Percentiles rank a stretch among this genome's conserved stretches.
These are phyloP conservation scores for Oreochromis spilurus DNA, from an alignment of 2,113 vertebrate species.

Conservation along the genomic window DNA sequence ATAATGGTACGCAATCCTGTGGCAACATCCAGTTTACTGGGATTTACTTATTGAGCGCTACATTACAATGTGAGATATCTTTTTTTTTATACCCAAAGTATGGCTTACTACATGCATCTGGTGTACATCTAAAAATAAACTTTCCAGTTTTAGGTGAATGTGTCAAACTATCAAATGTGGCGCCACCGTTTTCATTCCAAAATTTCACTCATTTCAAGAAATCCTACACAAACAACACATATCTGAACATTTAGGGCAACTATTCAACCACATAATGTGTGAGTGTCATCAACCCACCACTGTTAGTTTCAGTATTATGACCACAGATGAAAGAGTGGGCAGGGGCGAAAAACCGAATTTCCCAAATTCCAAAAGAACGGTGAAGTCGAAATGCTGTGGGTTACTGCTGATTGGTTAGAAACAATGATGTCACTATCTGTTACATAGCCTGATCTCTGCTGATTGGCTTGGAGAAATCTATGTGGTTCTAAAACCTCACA, in stretches of 20 bases:
- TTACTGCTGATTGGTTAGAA: neutral
- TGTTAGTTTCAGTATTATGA: neutral
- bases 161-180: neutral
- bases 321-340: neutral
- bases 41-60: neutral
- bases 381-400: neutral
- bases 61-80: neutral
- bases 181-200: neutral
- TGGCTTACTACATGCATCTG: neutral
- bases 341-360: neutral
- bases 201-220: neutral
- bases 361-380: neutral
- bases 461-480: neutral
- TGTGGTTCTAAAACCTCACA: neutral
- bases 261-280: neutral
- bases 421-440: neutral
- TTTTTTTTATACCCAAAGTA: neutral
- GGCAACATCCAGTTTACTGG: neutral
- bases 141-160: neutral
- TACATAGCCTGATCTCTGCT: neutral
- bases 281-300: neutral
- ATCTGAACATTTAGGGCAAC: neutral
- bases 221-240: neutral
- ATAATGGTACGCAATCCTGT: neutral
- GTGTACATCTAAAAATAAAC: neutral